Percentiles rank a stretch among this genome's conserved stretches.
phyloP scores from a whole-genome alignment of 2,888 invertebrate genomes.

The Mechanitis mazaeus region DNA sequence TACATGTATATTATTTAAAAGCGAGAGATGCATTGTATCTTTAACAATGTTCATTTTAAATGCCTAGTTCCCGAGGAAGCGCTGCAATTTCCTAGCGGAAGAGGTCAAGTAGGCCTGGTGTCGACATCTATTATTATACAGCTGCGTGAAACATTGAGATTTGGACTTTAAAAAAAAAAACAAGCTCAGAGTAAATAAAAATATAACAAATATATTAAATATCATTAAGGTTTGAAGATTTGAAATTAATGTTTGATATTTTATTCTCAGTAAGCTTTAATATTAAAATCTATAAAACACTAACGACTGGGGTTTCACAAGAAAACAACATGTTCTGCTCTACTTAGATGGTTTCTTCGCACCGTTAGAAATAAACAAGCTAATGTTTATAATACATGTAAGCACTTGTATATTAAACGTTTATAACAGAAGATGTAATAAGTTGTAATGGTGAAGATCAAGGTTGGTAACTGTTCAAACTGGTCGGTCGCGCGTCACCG shows the following conservation, averaged over 20 bases:
- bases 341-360: conserved; percentile 18
- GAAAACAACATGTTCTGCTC: conserved; percentile 11
- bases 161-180: conserved; percentile 13
- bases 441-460: too few species aligned
- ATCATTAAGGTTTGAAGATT: too few species aligned
- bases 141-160: conserved; percentile 37
- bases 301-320: conserved; percentile 13
- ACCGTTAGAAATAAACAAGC: neutral
- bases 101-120: conserved; percentile 45
- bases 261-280: conserved; percentile 7
- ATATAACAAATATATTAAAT: too few species aligned
- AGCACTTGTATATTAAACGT: too few species aligned
- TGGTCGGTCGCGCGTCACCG: too few species aligned
- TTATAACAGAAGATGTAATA: too few species aligned
- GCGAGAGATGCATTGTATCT: too few species aligned
- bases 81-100: conserved; percentile 50
- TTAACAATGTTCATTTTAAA: neutral
- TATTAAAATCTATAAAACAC: neutral
- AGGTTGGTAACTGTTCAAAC: too few species aligned
- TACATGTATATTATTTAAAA: too few species aligned
- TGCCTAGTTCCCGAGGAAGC: conserved; percentile 35
- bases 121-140: conserved; percentile 39
- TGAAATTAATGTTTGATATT: too few species aligned
- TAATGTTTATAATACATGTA: neutral
- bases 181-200: too few species aligned